These are phyloP conservation scores for Cheiracanthium punctorium DNA, from an alignment of 2,888 invertebrate species.

Conservation along the genomic window DNA sequence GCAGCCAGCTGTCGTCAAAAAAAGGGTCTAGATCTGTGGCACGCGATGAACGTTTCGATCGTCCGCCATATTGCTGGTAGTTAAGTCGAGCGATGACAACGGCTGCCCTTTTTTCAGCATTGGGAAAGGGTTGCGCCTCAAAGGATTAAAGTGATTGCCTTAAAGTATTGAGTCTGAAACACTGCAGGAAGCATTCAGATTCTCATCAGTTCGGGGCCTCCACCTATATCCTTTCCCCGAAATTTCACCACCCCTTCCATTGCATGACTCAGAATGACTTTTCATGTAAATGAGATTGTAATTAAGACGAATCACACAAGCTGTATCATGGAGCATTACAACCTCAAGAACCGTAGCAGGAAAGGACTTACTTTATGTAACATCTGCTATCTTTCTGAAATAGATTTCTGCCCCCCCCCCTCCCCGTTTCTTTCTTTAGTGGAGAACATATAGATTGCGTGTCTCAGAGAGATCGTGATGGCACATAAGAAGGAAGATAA, in stretches of 20 bases:
- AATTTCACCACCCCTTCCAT: not conserved
- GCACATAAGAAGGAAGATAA: slow-evolving; percentile 16
- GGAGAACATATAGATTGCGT: not conserved
- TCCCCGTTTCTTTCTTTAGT: not conserved
- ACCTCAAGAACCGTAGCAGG: not conserved
- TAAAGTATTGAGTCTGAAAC: not conserved
- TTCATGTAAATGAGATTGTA: slow-evolving; percentile 1
- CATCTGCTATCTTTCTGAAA: not conserved
- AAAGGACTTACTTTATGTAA: not conserved
- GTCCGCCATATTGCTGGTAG: too few species aligned
- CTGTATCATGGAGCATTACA: not conserved
- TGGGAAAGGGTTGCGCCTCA: too few species aligned
- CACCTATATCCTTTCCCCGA: not conserved
- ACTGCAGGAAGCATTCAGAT: not conserved
- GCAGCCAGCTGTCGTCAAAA: too few species aligned
- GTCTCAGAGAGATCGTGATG: slow-evolving; percentile 11
- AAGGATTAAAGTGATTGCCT: not conserved
- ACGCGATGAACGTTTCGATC: too few species aligned
- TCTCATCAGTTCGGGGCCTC: not conserved
- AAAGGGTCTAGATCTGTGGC: too few species aligned
- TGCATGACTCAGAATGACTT: slow-evolving; percentile 13
- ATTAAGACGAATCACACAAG: slow-evolving; percentile 9
- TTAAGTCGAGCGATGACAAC: too few species aligned
- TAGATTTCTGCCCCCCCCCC: not conserved
- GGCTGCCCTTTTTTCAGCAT: too few species aligned